phyloP scores from a whole-genome alignment of 2,888 invertebrate genomes.

The Melanotus villosus region DNA sequence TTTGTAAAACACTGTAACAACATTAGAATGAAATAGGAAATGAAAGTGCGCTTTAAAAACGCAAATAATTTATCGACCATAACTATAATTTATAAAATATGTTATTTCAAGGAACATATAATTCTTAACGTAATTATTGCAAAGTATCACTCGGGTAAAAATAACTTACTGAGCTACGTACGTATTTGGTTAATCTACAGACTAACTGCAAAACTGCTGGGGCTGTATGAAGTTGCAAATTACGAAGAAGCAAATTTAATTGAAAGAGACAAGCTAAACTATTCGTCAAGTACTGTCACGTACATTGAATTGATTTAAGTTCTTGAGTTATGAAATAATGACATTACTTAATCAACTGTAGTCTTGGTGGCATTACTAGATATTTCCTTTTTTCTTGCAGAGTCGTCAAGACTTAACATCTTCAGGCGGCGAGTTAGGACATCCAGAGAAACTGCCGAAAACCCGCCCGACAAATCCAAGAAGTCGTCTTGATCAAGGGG shows the following conservation, averaged over 20 bases:
- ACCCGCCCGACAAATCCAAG: slow-evolving; percentile 72
- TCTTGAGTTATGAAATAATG: neutral
- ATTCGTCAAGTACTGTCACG: neutral
- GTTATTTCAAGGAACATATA: no score
- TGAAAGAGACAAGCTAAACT: neutral
- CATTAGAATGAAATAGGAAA: no score
- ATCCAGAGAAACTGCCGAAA: slow-evolving; percentile 74
- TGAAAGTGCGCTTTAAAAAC: no score
- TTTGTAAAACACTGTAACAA: no score
- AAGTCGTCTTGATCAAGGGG: slow-evolving; percentile 57
- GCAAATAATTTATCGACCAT: no score
- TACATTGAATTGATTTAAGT: neutral
- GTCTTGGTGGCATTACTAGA: neutral
- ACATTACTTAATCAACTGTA: slow-evolving; percentile 5
- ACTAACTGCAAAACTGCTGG: no score
- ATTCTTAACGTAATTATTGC: no score
- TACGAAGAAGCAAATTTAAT: neutral
- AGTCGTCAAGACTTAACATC: slow-evolving; percentile 56
- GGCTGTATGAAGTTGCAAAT: no score
- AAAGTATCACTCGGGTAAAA: no score
- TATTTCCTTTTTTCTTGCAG: slow-evolving; percentile 41
- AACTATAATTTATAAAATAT: no score
- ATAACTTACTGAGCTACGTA: no score
- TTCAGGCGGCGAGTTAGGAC: slow-evolving; percentile 62
- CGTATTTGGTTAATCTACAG: no score